phyloP scores from a whole-genome alignment of 2,113 vertebrate genomes.

The Pachyramphus minor region DNA sequence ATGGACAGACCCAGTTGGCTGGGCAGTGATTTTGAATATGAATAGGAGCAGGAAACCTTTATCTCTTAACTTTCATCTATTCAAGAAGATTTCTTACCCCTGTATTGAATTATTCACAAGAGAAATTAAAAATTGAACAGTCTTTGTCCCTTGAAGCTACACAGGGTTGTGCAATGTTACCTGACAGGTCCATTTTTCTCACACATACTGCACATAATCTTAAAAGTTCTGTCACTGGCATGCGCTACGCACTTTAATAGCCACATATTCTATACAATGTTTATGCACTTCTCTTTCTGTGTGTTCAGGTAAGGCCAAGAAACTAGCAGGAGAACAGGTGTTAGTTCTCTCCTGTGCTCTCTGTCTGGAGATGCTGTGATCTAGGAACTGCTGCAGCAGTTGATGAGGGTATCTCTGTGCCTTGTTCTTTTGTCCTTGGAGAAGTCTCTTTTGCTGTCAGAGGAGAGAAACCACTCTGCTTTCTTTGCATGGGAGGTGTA shows the following conservation, averaged over 20 bases:
- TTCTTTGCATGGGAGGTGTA: not conserved
- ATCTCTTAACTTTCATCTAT: not conserved
- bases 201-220: not conserved
- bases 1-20: not conserved
- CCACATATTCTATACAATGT: not conserved
- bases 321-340: not conserved
- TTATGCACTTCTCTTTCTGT: not conserved
- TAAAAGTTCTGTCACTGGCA: not conserved
- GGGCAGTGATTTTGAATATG: not conserved
- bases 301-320: not conserved
- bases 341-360: not conserved
- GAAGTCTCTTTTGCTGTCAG: not conserved
- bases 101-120: conserved; percentile 31
- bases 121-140: conserved; percentile 30
- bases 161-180: not conserved
- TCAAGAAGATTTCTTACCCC: conserved; percentile 3
- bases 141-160: conserved; percentile 12
- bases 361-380: not conserved
- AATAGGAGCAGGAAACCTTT: not conserved
- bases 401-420: not conserved
- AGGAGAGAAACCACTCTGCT: not conserved
- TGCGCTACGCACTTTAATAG: not conserved
- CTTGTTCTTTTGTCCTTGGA: not conserved
- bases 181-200: conserved; percentile 45
- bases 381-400: not conserved